A percentile compares a stretch with the other conserved stretches of the same genome.
Evolutionary conservation across 2,113 vertebrate species (phyloP).

Genomic region (Tachysurus fulvidraco): DNA sequence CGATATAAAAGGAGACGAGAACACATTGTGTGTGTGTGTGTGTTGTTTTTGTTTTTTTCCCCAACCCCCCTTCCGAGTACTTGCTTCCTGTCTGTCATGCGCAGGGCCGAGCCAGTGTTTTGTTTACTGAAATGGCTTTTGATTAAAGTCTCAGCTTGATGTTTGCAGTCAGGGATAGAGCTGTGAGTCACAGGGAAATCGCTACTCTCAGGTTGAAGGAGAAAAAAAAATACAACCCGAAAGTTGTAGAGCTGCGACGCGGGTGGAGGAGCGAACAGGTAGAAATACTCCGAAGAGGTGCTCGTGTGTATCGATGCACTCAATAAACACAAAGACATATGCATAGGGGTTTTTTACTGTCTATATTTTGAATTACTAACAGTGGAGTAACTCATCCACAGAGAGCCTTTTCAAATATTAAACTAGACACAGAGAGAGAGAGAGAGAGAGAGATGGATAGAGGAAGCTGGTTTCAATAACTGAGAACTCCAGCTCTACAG

Average conservation of each 20-base stretch:
- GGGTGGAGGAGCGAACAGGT: neutral
- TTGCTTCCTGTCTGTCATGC: constrained; percentile 22
- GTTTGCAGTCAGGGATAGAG: constrained; percentile 29
- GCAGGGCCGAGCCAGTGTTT: constrained; percentile 36
- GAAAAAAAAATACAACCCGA: neutral
- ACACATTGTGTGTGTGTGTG: constrained; percentile 50
- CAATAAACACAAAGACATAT: constrained; percentile 1
- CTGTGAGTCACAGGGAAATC: constrained; percentile 39
- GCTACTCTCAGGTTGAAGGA: constrained; percentile 1
- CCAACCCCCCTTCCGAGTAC: neutral
- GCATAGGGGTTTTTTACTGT: neutral
- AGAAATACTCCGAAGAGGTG: constrained; percentile 10
- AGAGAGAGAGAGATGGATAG: constrained; percentile 31
- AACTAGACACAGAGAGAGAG: constrained; percentile 18
- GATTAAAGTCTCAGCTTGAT: constrained; percentile 43
- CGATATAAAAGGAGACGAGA: constrained; percentile 71
- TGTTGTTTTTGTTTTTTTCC: neutral
- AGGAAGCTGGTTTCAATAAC: constrained; percentile 16
- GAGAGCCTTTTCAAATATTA: constrained; percentile 43
- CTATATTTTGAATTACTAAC: constrained; percentile 13
- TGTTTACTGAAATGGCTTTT: constrained; percentile 51
- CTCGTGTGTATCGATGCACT: constrained; percentile 22
- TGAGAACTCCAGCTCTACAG: constrained; percentile 8
- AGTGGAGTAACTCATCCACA: constrained; percentile 18
- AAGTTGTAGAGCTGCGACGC: neutral